Evolutionary conservation across 2,888 invertebrate species (phyloP), one percentile per base, ranked within the genome.

Genomic region (Lasioglossum morio): DNA sequence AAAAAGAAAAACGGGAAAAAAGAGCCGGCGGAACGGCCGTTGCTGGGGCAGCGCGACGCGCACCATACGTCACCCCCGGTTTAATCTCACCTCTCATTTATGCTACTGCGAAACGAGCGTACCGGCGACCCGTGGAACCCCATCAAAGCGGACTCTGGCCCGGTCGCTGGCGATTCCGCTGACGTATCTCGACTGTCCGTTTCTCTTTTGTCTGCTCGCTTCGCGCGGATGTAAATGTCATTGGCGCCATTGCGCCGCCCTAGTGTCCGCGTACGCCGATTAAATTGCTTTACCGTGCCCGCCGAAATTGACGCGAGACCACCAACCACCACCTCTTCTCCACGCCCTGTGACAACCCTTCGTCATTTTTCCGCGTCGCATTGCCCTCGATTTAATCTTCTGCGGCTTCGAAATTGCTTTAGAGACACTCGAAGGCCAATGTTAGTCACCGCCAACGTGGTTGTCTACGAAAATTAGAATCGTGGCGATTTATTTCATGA

Each of bases 1-100:
- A 81, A 75, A 75, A 72, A 74, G 63, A 30, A 72, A 74, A 69
- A 70, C 81, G 78, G 60, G 30, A 7, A 90, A 88, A 53, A 53
- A 37, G 82, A 85, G 72, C 81, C 75, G 82, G 73, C 63, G 63
- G 66, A 66, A 66, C 66, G 66, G 30, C 10, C 69, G 86, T 70
- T 75, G 72, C 74, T 75, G 87, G 75, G 69, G 79, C 84, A 82
- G 89, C 82, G 81, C 82, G 82, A 87, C 92, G 83, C 90, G 85
- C 87, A 88, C 90, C 91, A 88, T 92, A 91, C 91, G 90, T 93
- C 89, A 88, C 83, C 85, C 90, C 92, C 91, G 89, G 93, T 92
- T 94, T 94, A 94, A 94, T 94, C 94, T 94, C 93, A 92, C 91
- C 91, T 92, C 93, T 94, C 94, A 93, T 94, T 94, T 94, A 93